Conservation (phyloP, 2,113 vertebrate species). For the Callospermophilus lateralis region DNA sequence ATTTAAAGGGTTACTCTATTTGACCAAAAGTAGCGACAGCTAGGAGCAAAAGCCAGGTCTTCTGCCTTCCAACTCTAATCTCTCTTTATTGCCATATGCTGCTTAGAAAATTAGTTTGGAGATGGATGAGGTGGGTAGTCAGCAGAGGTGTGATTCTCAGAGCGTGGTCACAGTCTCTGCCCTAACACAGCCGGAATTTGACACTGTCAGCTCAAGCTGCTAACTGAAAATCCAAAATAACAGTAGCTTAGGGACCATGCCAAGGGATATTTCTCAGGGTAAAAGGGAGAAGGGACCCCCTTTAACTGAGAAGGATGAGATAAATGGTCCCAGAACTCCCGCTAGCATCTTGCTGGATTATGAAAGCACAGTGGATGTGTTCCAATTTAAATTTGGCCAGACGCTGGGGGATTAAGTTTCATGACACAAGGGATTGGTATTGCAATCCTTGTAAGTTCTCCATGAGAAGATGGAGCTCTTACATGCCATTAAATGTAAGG, state of each 20-base stretch:
- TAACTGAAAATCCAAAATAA: conserved; percentile 61
- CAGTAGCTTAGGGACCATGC: not conserved
- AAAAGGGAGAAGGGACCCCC: not conserved
- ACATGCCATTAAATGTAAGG: conserved; percentile 4
- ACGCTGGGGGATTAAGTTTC: conserved; percentile 71
- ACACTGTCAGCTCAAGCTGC: conserved; percentile 28
- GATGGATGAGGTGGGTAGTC: not conserved
- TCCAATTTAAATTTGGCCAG: conserved; percentile 78
- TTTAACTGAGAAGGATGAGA: conserved; percentile 51
- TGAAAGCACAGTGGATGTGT: conserved; percentile 59
- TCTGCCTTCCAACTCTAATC: not conserved
- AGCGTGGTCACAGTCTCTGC: not conserved
- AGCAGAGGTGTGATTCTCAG: conserved; percentile 51
- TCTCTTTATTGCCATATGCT: not conserved
- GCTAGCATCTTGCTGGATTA: conserved; percentile 56
- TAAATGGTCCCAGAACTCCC: conserved; percentile 56
- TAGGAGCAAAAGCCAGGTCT: not conserved
- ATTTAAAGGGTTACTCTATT: not conserved
- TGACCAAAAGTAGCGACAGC: not conserved
- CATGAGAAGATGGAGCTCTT: conserved; percentile 58
- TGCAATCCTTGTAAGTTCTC: conserved; percentile 50
- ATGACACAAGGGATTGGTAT: conserved; percentile 56
- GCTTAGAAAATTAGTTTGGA: conserved; percentile 22
- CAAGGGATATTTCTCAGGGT: conserved; percentile 50
- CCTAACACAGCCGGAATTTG: conserved; percentile 20